Percentiles rank a stretch among this genome's conserved stretches.
These are phyloP conservation scores for Poecile atricapillus DNA, from an alignment of 2,113 vertebrate species.

Conservation along the genomic window DNA sequence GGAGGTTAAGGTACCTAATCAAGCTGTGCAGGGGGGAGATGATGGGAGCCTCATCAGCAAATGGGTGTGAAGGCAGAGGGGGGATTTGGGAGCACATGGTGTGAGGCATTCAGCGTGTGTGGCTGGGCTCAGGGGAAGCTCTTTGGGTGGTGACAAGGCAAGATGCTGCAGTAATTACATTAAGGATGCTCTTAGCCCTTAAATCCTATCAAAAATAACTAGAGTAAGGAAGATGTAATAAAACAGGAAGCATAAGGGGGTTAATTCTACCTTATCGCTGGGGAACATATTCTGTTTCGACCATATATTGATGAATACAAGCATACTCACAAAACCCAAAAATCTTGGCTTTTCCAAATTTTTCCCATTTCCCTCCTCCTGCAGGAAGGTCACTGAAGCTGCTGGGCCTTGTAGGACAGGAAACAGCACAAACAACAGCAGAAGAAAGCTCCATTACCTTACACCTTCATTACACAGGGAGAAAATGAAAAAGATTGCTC, in stretches of 20 bases:
- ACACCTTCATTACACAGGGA: neutral
- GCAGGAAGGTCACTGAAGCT: neutral
- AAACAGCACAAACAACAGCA: neutral
- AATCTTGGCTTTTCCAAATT: neutral
- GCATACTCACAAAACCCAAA: neutral
- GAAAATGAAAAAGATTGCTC: neutral
- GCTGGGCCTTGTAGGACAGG: neutral
- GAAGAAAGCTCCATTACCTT: neutral
- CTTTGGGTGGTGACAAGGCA: neutral
- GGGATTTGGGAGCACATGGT: accelerated
- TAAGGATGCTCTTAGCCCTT: neutral
- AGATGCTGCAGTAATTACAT: neutral
- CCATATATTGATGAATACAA: neutral
- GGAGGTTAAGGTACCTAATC: neutral
- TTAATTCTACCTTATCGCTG: neutral
- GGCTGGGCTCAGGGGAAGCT: neutral
- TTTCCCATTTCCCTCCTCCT: neutral
- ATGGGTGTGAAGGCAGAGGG: accelerated
- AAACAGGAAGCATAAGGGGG: neutral
- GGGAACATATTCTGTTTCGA: neutral
- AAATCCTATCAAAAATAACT: neutral
- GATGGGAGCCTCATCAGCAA: neutral
- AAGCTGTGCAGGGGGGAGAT: accelerated
- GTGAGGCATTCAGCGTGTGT: accelerated
- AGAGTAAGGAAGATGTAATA: neutral